Evolutionary conservation across 1,140 invertebrate species (phyloP), one percentile per base, ranked within the genome.

Genomic region (Eriocheir sinensis): DNA sequence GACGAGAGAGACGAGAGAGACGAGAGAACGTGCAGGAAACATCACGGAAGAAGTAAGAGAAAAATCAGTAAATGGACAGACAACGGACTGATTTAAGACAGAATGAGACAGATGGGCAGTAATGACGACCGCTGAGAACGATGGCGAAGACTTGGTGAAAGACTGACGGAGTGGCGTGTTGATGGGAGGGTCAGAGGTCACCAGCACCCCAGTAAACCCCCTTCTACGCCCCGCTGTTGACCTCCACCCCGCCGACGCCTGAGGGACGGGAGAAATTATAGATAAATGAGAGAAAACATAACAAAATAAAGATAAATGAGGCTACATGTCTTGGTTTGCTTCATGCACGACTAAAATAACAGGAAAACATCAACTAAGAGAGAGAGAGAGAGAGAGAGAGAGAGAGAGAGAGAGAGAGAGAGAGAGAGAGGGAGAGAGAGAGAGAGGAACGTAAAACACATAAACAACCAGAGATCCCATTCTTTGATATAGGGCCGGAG

Each of bases 381-480:
- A 86, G 83, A 86, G 83, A 86, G 83, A 86, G 83, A 86, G 83
- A 86, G 83, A 86, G 83, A 86, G 32, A 86, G 83, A 86, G 83
- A 86, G 32, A 85, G 81, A 85, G 81, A 85, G 81, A 85, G 81
- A 85, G 81, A 85, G 81, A 85, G 81, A 85, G 81, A 85, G 81
- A 85, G 81, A 85, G 81, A 85, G 81, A 85, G 32, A 86, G 32
- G 36, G 83, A 86, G 30, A 86, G 30, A 32, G 83, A 86, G 30
- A 86, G 32, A 86, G 27, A 85, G 81, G 32, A n/a, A n/a, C 9
- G 40, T n/a, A 86, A 36, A 41, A 34, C 83, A 86, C 21, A 86
- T 32, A 86, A 38, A 38, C 17, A 86, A 36, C 27, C 4, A 15
- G 83, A 86, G 36, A 17, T 40, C 15, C 15, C 2, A 17, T 9